Base-by-base conservation (phyloP, 2,888 invertebrate genomes). In the Leptothorax acervorum region DNA sequence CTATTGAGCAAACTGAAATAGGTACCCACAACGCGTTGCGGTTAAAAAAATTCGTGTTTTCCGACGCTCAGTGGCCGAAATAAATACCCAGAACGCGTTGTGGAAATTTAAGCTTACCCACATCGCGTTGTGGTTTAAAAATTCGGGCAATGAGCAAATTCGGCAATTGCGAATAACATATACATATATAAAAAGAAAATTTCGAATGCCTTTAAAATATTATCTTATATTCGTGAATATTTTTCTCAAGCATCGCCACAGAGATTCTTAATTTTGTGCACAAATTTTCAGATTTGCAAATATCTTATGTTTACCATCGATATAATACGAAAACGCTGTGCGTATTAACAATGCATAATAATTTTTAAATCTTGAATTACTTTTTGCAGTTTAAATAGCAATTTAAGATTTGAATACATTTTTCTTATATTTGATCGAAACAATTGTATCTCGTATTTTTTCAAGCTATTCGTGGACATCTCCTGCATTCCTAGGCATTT, bases 401-500 rank as follows among this genome's bases (percentile, higher is more conserved):
- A 11, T 73, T 48, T 48, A 60, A 42, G 15, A 57, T 65, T 70
- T 70, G 4, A 48, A 71, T 31, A 12, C 5, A 28, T 79, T 73
- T 48, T 45, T 53, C 39, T 48, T 23, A 18, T 45, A 11, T 70
- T 31, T 8, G 12, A 60, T 57, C 28, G 18, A 62, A 62, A 31
- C 28, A 39, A 23, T 63, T 63, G 15, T 8, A 11, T 62, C 39
- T 74, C 15, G 15, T 42, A 53, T 75, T 57, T 62, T 62, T 75
- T 39, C 48, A 63, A 55, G 31, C 51, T 12, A 81, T 62, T 71
- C n/a, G n/a, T 18, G 51, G 45, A 75, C 76, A 65, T 75, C 63
- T 63, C 28, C n/a, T 73, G 73, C 53, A 57, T 81, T 63, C 48
- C 62, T 18, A 35, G 63, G 18, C 31, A 65, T 84, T 83, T 81